Conservation (phyloP, 2,888 invertebrate species). For the Blastobasis adustella region DNA sequence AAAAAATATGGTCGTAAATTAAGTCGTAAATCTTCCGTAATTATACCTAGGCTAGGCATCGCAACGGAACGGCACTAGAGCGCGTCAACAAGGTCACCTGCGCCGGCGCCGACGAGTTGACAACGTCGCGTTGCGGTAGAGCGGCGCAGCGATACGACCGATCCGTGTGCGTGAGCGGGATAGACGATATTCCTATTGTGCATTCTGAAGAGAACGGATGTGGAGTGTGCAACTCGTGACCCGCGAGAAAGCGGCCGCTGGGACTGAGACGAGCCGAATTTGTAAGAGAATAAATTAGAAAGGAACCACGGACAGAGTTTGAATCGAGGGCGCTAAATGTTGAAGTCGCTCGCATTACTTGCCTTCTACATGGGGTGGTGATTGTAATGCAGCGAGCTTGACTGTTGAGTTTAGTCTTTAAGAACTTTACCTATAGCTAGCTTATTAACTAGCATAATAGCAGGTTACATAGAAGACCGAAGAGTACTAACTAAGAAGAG, state of each 20-base stretch:
- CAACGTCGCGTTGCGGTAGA: slow-evolving; percentile 24
- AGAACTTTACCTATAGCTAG: no score
- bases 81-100: slow-evolving; percentile 59
- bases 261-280: slow-evolving; percentile 46
- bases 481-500: no score
- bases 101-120: not conserved
- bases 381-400: slow-evolving; percentile 7
- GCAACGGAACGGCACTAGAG: slow-evolving; percentile 33
- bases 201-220: slow-evolving; percentile 67
- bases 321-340: slow-evolving; percentile 3
- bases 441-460: no score
- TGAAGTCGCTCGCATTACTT: not conserved
- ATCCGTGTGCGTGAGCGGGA: slow-evolving; percentile 23
- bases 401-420: slow-evolving; percentile 1
- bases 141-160: slow-evolving; percentile 22
- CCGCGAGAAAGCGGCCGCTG: slow-evolving; percentile 58
- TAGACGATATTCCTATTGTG: slow-evolving; percentile 52
- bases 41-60: slow-evolving; percentile 41
- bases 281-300: slow-evolving; percentile 60
- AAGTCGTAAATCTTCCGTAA: slow-evolving; percentile 36
- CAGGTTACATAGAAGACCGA: no score
- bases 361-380: no score
- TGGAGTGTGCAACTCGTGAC: slow-evolving; percentile 59
- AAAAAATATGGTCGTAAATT: slow-evolving; percentile 27
- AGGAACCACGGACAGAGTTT: slow-evolving; percentile 24